Base-by-base conservation (phyloP, 2,797 vertebrate genomes). In the Sebastes nivosus region DNA sequence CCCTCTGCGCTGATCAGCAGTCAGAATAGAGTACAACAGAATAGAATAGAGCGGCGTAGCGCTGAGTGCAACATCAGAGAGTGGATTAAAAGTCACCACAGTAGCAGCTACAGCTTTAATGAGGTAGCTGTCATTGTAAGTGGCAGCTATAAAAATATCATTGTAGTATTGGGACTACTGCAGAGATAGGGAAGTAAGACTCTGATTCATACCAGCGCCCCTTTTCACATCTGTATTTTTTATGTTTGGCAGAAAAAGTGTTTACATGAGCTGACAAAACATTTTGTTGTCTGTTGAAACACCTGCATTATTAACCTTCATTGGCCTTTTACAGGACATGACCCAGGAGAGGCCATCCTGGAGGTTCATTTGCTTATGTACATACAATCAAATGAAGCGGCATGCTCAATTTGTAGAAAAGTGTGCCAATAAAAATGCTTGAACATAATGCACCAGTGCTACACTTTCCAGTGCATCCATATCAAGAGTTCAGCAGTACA, bases 71-170 rank as follows among this genome's bases (percentile, higher is more conserved):
- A 68, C 58, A 70, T 72, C 61, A 78, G 24, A 68, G 65, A 79
- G 24, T 1, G 60, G 59, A 46, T 64, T 65, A 50, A 66, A 66
- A 84, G 74, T 75, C 66, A 34, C 71, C 58, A 52, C 46, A 67
- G 60, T 6, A 18, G 63, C 67, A 67, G 74, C 27, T 36, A 27
- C 58, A 59, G 81, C 75, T 82, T 86, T 79, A 85, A 89, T 80
- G 64, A 87, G 75, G 72, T 54, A n/a, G 65, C 52, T 70, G 73
- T 82, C 64, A 64, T 27, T 75, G 57, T 59, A 69, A 58, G 68
- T 18, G 77, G 69, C 65, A 67, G 77, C 66, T 65, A 75, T 77
- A 29, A 54, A 71, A 77, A 63, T 36, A 36, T 75, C 18, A 71
- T 34, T 80, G 67, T 61, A 72, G 73, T 34, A 78, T 1, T 77